Percentiles rank a stretch among this genome's conserved stretches.
Evolutionary conservation across 2,888 invertebrate genomes (phyloP).

Genomic region (Erebia ligea): DNA sequence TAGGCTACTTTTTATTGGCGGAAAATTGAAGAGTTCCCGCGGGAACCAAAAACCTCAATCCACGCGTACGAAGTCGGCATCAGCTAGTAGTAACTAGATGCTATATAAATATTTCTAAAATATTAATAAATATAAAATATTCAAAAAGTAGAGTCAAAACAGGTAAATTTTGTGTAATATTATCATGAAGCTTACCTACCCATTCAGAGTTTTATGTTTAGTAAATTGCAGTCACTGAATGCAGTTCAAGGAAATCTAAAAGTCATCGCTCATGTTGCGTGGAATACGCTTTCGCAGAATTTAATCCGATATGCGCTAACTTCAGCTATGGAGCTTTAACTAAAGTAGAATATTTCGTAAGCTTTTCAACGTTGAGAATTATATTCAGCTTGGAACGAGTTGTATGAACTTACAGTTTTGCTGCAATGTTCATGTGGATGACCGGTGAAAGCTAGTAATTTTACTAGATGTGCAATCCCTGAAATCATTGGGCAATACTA

Average conservation of each 20-base stretch:
- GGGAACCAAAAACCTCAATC: no score
- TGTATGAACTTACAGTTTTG: conserved; percentile 13
- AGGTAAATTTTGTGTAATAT: neutral
- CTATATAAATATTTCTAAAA: no score
- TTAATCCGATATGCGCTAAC: conserved; percentile 23
- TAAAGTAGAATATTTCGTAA: conserved; percentile 28
- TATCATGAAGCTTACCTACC: neutral
- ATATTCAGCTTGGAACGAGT: conserved; percentile 8
- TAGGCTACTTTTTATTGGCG: no score
- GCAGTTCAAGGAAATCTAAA: neutral
- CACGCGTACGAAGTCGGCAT: no score
- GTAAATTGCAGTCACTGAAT: conserved; percentile 2
- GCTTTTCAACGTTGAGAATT: conserved; percentile 8
- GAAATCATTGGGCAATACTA: no score
- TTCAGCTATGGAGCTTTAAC: conserved; percentile 24
- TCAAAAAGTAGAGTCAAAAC: neutral
- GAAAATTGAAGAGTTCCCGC: no score
- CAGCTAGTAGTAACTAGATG: no score
- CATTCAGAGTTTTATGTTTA: neutral
- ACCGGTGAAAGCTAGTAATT: neutral
- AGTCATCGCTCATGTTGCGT: neutral
- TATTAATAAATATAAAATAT: no score
- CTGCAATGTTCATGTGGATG: neutral
- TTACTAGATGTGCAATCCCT: no score
- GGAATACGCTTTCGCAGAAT: conserved; percentile 14